Percentiles rank a stretch among this genome's conserved stretches.
Conservation (phyloP, 1,140 invertebrate genomes). For the Trachelipus rathkii region DNA sequence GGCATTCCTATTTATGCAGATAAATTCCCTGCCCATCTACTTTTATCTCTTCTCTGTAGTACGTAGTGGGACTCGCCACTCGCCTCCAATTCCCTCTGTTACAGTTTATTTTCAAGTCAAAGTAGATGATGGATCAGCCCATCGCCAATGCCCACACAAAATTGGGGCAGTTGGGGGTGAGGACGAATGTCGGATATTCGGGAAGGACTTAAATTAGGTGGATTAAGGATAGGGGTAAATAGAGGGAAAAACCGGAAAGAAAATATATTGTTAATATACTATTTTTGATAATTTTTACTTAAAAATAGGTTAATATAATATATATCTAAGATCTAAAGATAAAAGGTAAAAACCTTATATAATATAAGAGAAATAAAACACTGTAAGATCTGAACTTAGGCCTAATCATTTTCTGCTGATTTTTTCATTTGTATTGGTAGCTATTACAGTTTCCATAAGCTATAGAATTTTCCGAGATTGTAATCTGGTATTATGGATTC, state of each 20-base stretch:
- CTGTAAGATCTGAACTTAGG: too few relatives aligned
- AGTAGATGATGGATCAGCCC: not conserved
- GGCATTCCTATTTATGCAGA: constrained; percentile 67
- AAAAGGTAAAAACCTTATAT: not conserved
- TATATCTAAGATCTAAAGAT: not conserved
- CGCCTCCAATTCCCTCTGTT: constrained; percentile 21
- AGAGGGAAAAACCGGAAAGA: not conserved
- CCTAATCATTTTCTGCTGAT: too few relatives aligned
- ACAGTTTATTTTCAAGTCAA: not conserved
- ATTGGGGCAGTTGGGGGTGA: not conserved
- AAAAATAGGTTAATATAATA: not conserved
- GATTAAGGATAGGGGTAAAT: not conserved
- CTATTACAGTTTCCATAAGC: too few relatives aligned
- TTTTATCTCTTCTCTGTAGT: constrained; percentile 46
- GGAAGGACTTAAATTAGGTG: not conserved
- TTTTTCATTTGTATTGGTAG: too few relatives aligned
- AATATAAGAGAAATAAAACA: not conserved
- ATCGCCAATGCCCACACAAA: not conserved
- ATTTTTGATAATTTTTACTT: not conserved
- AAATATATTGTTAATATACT: not conserved
- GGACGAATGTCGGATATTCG: not conserved
- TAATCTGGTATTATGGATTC: not conserved
- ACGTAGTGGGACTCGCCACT: constrained; percentile 42
- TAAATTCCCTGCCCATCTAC: too few relatives aligned
- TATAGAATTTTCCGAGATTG: too few relatives aligned